Evolutionary conservation across 2,797 vertebrate species (phyloP).

Genomic region (Crax fasciolata): DNA sequence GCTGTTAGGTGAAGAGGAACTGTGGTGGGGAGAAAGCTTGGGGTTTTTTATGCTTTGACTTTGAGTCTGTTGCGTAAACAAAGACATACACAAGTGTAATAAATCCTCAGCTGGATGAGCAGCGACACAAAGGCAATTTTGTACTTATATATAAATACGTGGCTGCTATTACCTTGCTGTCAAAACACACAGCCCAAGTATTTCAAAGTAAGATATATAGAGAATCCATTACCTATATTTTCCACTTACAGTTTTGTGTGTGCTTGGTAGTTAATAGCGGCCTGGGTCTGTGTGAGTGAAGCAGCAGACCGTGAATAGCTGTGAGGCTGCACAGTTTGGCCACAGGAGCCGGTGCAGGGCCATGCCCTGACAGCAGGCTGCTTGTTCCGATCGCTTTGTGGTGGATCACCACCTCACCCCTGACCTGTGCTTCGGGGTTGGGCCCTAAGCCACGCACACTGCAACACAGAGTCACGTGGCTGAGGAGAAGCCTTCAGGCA

Average conservation of each 20-base stretch:
- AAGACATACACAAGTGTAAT: background rate
- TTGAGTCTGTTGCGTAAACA: background rate
- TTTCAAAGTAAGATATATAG: background rate
- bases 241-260: background rate
- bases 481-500: background rate
- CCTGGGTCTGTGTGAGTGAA: background rate
- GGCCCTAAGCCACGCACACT: background rate
- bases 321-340: background rate
- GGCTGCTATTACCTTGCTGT: background rate
- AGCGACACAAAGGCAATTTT: background rate
- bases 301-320: background rate
- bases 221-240: background rate
- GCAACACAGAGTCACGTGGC: background rate
- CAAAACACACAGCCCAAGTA: background rate
- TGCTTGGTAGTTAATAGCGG: background rate
- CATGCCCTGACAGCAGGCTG: background rate
- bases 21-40: background rate
- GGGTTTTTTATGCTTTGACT: background rate
- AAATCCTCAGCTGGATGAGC: background rate
- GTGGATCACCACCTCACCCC: background rate
- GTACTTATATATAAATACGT: background rate
- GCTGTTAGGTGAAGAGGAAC: background rate
- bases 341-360: fast-evolving
- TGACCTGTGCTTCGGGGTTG: too few species aligned
- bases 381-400: background rate